Conservation (phyloP, 2,113 vertebrate genomes). For the Bubo bubo region DNA sequence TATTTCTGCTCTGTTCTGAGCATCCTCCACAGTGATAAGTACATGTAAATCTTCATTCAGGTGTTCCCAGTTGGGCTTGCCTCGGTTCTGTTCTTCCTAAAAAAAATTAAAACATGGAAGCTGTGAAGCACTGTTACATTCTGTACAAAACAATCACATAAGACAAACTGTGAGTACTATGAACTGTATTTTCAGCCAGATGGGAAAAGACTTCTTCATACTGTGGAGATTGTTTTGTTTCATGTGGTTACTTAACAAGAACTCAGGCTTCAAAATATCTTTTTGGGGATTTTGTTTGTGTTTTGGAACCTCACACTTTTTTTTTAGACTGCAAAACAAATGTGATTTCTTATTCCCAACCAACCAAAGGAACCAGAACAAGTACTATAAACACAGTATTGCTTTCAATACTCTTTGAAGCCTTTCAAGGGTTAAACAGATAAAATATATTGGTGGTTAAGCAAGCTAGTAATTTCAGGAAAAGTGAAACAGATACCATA, state of each 20-base stretch:
- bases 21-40: conserved; percentile 95
- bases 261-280: background rate
- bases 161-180: background rate
- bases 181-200: background rate
- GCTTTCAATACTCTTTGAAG: background rate
- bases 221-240: background rate
- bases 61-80: conserved; percentile 97
- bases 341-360: background rate
- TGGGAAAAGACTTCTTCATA: background rate
- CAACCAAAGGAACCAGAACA: background rate
- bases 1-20: conserved; percentile 95
- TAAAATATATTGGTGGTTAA: background rate
- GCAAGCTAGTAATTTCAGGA: background rate
- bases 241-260: background rate
- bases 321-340: background rate
- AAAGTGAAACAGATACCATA: background rate
- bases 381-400: background rate
- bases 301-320: background rate
- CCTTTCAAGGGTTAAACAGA: background rate
- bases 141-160: background rate
- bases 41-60: conserved; percentile 97
- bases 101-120: background rate
- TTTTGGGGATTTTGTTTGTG: background rate
- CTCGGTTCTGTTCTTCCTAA: conserved; percentile 95
- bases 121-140: background rate